Conservation (phyloP, 1,140 invertebrate species). For the Vollenhovia emeryi region DNA sequence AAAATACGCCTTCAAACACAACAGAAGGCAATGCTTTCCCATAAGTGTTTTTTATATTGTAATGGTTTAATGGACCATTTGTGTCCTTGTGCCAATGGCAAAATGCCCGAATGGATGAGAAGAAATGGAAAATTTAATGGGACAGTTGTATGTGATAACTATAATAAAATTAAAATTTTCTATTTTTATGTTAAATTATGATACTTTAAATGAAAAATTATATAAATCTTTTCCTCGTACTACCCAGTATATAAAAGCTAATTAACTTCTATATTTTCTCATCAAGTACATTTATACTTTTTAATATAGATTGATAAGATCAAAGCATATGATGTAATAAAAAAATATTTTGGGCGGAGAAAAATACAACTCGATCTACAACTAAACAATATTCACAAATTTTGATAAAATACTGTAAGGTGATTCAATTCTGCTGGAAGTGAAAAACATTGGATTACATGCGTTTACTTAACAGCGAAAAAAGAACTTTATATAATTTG, state of each 20-base stretch:
- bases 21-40: constrained; percentile 92
- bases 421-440: too few relatives aligned
- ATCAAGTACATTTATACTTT: neutral
- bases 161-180: constrained; percentile 5
- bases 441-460: too few relatives aligned
- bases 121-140: constrained; percentile 94
- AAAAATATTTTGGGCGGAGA: too few relatives aligned
- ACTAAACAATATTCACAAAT: too few relatives aligned
- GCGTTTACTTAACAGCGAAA: too few relatives aligned
- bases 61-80: constrained; percentile 99
- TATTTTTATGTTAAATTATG: neutral
- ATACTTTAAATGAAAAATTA: neutral
- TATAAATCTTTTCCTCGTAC: neutral
- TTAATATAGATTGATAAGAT: neutral
- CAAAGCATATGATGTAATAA: too few relatives aligned
- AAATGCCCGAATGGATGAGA: constrained; percentile 88
- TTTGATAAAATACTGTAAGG: too few relatives aligned
- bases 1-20: constrained; percentile 99
- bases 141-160: constrained; percentile 90
- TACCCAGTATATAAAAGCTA: neutral
- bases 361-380: too few relatives aligned
- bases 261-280: neutral
- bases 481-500: too few relatives aligned
- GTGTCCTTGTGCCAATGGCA: constrained; percentile 92
- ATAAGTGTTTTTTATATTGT: constrained; percentile 98